Evolutionary conservation across 2,888 invertebrate genomes (phyloP), one percentile per base, ranked within the genome.

Genomic region (Pocota personata): DNA sequence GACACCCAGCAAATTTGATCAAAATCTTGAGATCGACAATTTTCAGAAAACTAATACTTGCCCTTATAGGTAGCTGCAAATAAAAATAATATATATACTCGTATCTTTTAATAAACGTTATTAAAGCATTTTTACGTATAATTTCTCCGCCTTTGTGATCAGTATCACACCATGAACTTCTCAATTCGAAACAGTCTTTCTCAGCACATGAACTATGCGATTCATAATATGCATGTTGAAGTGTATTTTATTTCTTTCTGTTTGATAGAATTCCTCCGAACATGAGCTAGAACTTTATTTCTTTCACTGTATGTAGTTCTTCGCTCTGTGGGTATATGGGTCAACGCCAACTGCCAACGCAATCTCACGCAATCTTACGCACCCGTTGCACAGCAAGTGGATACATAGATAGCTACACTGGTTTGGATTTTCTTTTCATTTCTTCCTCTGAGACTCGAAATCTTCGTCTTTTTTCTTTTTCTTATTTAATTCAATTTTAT

Each of bases 121-220:
- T 66, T 66, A 48, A 12, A 50, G 64, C 35, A 35, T 66, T 66
- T 50, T 66, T 35, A 50, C 48, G 64, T 50, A 7, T 35, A 66
- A 50, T 66, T 66, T 66, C 50, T 21, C 48, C 7, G 12, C 32
- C n/a, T 32, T 14, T 12, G 35, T 10, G 64, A 66, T 66, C 64
- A 12, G 32, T 30, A 66, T 35, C 64, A 8, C 50, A 64, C 48
- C 46, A 48, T 48, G 46, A 48, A 46, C 14, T 43, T 60, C 37
- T 46, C 62, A 12, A 46, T 62, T 46, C 62, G 62, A 40, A 27
- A 43, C 27, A 27, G 14, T 8, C 10, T 62, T 16, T 62, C 48
- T 2, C 2, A 21, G 3, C 10, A 10, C 48, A 48, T 21, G 48
- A 48, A 48, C 48, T 48, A 12, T 48, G 37, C 21, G 58, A 2